Percentiles rank a stretch among this genome's conserved stretches.
Conservation (phyloP, 1,140 invertebrate genomes). For the Streblospio benedicti region DNA sequence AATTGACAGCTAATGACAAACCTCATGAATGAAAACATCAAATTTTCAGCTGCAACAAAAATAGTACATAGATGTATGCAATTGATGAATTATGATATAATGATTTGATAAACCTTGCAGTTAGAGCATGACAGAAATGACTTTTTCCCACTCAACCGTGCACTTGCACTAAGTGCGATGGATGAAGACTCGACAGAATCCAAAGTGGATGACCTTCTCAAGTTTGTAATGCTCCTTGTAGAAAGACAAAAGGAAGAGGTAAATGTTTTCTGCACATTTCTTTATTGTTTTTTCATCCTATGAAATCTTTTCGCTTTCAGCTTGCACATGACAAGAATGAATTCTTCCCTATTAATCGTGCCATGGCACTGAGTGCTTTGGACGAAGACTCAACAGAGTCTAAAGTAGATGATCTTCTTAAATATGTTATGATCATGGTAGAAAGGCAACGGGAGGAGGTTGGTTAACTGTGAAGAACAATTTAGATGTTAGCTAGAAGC, state of each 20-base stretch:
- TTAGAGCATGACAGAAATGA: conserved; percentile 41
- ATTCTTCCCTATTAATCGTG: conserved; percentile 44
- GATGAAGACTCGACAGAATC: conserved; percentile 22
- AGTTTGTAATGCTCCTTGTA: conserved; percentile 16
- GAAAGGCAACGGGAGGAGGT: conserved; percentile 13
- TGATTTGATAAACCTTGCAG: conserved; percentile 21
- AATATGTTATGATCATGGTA: conserved; percentile 13
- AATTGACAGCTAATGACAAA: no score
- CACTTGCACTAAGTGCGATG: conserved; percentile 31
- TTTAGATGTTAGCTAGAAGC: not conserved
- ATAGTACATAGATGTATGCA: no score
- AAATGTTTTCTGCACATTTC: no score
- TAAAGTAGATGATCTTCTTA: conserved; percentile 13
- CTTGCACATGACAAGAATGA: conserved; percentile 39
- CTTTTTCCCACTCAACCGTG: conserved; percentile 45
- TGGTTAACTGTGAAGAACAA: not conserved
- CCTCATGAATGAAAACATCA: no score
- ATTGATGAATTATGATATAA: no score
- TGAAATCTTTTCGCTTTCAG: not conserved
- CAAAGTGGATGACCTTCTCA: conserved; percentile 19
- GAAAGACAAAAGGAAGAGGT: conserved; percentile 18
- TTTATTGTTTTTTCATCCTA: not conserved
- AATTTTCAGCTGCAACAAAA: no score
- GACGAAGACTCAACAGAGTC: conserved; percentile 16
- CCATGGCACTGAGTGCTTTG: conserved; percentile 29